Base-by-base conservation (phyloP, 2,888 invertebrate genomes). In the Lumbricus terrestris region DNA sequence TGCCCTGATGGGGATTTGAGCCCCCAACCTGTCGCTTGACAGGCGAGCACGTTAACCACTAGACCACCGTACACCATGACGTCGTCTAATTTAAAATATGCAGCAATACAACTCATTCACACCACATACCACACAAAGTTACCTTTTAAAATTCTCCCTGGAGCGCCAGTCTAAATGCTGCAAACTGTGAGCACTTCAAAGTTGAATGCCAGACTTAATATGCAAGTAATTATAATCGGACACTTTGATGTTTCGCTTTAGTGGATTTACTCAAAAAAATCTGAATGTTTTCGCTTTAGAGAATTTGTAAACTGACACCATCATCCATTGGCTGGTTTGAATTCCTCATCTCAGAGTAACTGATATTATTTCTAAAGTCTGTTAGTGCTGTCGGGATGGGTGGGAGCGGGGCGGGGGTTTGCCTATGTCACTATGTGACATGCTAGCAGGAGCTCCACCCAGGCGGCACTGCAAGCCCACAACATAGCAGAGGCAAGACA, bases 201-300 rank as follows among this genome's bases (percentile, higher is more conserved):
- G n/a, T 69, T n/a, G 8, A 69, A 69, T 69, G 0, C 69, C 29
- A 47, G 29, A n/a, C 69, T n/a, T n/a, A n/a, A 69, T 29, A 8
- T n/a, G 69, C 69, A 69, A n/a, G n/a, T 69, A 69, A 69, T 69
- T 69, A 69, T n/a, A n/a, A n/a, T n/a, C n/a, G n/a, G 69, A 69
- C 29, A n/a, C 69, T 54, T 54, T 47, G 47, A 69, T n/a, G 69
- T n/a, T 69, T 69, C 29, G n/a, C 29, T n/a, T n/a, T 29, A 29
- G 54, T 54, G 29, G 54, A 29, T 54, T n/a, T n/a, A 54, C 54
- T 29, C 23, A 54, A 54, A 54, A 54, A 54, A 29, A 29, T 54
- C 23, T 16, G 23, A 54, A 54, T 8, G 23, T 54, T 8, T 3
- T 42, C 5, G 23, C 29, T 29, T 3, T 2, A 54, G 29, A 29